Evolutionary conservation across 92 coral and sea anemone genomes (phyloP).

Genomic region (Pocillopora meandrina): DNA sequence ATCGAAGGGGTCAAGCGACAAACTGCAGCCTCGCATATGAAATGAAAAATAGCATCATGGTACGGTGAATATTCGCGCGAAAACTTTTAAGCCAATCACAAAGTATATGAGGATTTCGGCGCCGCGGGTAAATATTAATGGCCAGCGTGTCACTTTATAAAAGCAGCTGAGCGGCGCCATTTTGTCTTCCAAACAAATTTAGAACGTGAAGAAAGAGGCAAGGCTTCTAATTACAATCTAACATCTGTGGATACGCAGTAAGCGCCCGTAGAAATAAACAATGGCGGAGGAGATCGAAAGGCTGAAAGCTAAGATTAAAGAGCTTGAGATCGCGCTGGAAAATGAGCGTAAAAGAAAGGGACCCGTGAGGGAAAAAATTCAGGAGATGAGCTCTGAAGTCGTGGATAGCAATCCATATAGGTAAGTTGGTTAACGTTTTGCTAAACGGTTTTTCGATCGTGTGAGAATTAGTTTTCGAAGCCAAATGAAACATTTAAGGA

Average conservation of each 20-base stretch:
- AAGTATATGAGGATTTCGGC: not conserved
- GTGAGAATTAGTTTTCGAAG: not conserved
- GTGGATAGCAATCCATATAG: conserved; percentile 98
- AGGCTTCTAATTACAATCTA: conserved; percentile 18
- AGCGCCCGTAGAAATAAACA: conserved; percentile 8
- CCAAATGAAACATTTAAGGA: not conserved
- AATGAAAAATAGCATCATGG: conserved; percentile 16
- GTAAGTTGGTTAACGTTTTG: conserved; percentile 27
- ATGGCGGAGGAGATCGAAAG: conserved; percentile 89
- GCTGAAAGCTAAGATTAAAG: conserved; percentile 77
- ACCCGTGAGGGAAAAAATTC: conserved; percentile 76
- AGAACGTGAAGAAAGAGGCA: not conserved
- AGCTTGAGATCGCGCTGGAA: conserved; percentile 85
- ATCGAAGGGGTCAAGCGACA: not conserved
- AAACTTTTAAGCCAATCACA: conserved; percentile 62
- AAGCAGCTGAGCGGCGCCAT: conserved; percentile 53
- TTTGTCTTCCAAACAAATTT: conserved; percentile 14
- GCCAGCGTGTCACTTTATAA: conserved; percentile 27
- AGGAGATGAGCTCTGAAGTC: conserved; percentile 87
- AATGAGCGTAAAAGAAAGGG: conserved; percentile 77
- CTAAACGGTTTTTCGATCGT: not conserved
- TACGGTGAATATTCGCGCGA: conserved; percentile 70
- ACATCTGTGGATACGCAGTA: conserved; percentile 33
- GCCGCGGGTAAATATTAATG: conserved; percentile 3
- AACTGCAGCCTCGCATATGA: not conserved